Evolutionary conservation across 2,113 vertebrate species (phyloP), one percentile per base, ranked within the genome.

Genomic region (Anolis sagrei): DNA sequence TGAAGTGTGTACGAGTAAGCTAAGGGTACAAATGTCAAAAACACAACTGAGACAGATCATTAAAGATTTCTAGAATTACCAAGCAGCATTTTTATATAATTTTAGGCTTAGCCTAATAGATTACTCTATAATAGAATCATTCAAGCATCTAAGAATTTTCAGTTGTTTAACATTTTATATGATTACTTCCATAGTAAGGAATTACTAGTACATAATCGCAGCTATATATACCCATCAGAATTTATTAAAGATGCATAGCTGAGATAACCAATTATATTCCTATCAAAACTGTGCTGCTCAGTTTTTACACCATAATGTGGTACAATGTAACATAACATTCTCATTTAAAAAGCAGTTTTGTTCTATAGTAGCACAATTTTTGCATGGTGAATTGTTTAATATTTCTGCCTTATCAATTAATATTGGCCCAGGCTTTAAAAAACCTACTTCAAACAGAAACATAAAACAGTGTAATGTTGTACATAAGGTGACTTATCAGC

Each of bases 1-100:
- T 95, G 91, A 93, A 95, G 89, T 93, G 90, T 85, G 44, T 83
- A 73, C 93, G 95, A 91, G 88, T 90, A 93, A 94, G 84, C 77
- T 68, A 75, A 90, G 73, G 36, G 83, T 90, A 93, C 86, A 95
- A 95, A 93, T 93, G 92, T 92, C 87, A 90, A 92, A 94, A 90
- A 51, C 72, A 74, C 83, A 87, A 90, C 69, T 88, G 84, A 92
- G 76, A 51, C 86, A 87, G 89, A 94, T 95, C 82, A 87, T 89
- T 94, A 90, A 90, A 74, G 88, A 82, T 86, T 92, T 90, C 86
- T 79, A 81, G 32, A 21, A 92, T 84, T 27, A 91, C 36, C 9
- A 89, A 48, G 81, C 82, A 68, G 51, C 27, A 86, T 2, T 51
- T 9, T 10, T 21, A 6, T 48, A 29, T 79, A 70, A 58, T 90